Evolutionary conservation across 2,113 vertebrate genomes (phyloP).

Genomic region (Aptenodytes forsteri): DNA sequence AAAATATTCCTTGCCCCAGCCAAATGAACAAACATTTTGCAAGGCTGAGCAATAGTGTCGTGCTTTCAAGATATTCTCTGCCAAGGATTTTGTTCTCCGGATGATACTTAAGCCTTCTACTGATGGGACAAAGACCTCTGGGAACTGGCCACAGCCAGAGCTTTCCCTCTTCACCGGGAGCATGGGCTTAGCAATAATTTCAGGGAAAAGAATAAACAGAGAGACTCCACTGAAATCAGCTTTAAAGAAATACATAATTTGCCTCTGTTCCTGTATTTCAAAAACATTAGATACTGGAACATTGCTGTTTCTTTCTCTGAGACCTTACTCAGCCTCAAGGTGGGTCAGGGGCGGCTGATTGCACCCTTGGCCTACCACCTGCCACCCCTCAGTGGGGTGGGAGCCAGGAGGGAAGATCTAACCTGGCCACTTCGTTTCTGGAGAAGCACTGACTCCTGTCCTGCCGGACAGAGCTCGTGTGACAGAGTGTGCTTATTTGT

Average conservation of each 20-base stretch:
- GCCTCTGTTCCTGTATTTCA: background rate
- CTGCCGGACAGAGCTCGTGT: background rate
- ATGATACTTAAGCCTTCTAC: background rate
- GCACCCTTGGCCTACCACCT: background rate
- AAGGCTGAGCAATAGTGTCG: background rate
- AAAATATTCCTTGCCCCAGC: background rate
- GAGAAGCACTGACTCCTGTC: background rate
- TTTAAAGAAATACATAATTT: background rate
- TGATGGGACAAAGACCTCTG: background rate
- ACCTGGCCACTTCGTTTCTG: background rate
- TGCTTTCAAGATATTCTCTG: background rate
- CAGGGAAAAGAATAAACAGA: background rate
- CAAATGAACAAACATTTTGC: slow-evolving; percentile 10
- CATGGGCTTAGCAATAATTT: background rate
- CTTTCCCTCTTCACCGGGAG: background rate
- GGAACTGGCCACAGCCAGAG: background rate
- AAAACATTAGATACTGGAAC: background rate
- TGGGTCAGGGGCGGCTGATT: background rate
- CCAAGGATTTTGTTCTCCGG: background rate
- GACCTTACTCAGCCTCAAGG: background rate
- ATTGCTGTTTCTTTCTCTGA: background rate
- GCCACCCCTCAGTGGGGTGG: background rate
- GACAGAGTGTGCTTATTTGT: background rate
- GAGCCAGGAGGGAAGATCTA: background rate
- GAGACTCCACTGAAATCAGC: background rate